Conservation (phyloP, 2,113 vertebrate genomes). For the Barbus barbus region DNA sequence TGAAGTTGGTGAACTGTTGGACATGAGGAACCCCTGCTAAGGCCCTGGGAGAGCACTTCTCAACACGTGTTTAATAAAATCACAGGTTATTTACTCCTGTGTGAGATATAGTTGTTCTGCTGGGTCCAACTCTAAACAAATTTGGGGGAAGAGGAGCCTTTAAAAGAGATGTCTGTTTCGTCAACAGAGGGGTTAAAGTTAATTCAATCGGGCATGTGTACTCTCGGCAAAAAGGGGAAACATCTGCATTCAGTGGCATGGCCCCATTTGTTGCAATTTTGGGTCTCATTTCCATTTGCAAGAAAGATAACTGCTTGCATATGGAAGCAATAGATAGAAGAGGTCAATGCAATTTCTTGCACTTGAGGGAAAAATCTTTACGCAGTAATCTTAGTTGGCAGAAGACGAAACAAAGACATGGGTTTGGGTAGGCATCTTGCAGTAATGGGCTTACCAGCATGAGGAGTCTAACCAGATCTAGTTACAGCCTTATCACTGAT, state of each 20-base stretch:
- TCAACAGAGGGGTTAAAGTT: slow-evolving; percentile 84
- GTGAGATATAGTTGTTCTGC: slow-evolving; percentile 78
- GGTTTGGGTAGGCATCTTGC: slow-evolving; percentile 73
- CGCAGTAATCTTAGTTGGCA: slow-evolving; percentile 86
- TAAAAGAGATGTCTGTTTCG: slow-evolving; percentile 90
- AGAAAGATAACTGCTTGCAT: slow-evolving; percentile 95
- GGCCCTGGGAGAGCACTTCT: slow-evolving; percentile 63
- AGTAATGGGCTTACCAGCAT: slow-evolving; percentile 66
- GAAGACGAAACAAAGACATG: slow-evolving; percentile 86
- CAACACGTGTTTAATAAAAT: slow-evolving; percentile 73
- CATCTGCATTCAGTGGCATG: slow-evolving; percentile 86
- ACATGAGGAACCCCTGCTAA: slow-evolving; percentile 68
- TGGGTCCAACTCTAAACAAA: slow-evolving; percentile 81
- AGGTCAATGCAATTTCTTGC: slow-evolving; percentile 96
- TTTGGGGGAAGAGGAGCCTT: slow-evolving; percentile 81
- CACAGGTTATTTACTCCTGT: slow-evolving; percentile 83
- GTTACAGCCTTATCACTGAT: slow-evolving; percentile 66
- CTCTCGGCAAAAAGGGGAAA: slow-evolving; percentile 79
- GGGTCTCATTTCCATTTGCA: slow-evolving; percentile 97
- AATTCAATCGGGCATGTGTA: slow-evolving; percentile 90
- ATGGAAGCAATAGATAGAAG: slow-evolving; percentile 97
- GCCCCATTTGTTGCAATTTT: slow-evolving; percentile 95
- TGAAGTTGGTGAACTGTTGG: slow-evolving; percentile 71
- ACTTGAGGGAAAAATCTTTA: slow-evolving; percentile 78
- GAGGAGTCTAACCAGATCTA: slow-evolving; percentile 63